A percentile compares a stretch with the other conserved stretches of the same genome.
These are phyloP conservation scores for Holotrichia oblita DNA, from an alignment of 1,140 invertebrate species.

Conservation along the genomic window DNA sequence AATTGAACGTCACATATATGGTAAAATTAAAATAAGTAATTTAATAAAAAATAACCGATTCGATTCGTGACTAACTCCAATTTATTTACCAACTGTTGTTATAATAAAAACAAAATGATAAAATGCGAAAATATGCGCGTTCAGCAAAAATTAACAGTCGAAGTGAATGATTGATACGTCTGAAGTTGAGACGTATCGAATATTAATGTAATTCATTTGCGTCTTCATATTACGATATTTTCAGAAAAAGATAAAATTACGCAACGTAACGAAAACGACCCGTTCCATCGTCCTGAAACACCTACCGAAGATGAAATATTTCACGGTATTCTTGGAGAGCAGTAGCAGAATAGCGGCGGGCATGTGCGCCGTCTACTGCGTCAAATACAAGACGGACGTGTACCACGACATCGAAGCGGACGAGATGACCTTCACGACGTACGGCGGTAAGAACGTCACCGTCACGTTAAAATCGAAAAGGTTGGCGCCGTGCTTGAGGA, in stretches of 20 bases:
- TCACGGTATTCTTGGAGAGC: constrained; percentile 42
- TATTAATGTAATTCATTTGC: too few species aligned
- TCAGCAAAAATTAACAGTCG: too few species aligned
- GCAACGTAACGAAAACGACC: constrained; percentile 44
- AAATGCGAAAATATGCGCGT: too few species aligned
- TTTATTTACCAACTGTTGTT: too few species aligned
- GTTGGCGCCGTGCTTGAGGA: constrained; percentile 43
- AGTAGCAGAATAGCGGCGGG: constrained; percentile 48
- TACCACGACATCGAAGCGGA: constrained; percentile 45
- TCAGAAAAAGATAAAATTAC: constrained; percentile 47
- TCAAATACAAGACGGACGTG: constrained; percentile 47
- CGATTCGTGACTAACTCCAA: too few species aligned
- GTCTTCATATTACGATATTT: too few species aligned
- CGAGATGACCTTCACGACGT: constrained; percentile 42
- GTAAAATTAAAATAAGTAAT: too few species aligned
- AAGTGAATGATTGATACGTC: too few species aligned
- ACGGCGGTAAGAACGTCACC: constrained; percentile 43
- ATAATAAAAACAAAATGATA: too few species aligned
- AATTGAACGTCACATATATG: constrained; percentile 42
- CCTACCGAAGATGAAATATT: constrained; percentile 40
- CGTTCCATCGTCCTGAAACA: constrained; percentile 44
- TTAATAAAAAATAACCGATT: too few species aligned
- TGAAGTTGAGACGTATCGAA: too few species aligned
- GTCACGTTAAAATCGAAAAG: constrained; percentile 44
- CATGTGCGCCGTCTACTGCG: constrained; percentile 47